Evolutionary conservation across 2,113 vertebrate species (phyloP).

Genomic region (Carollia perspicillata): DNA sequence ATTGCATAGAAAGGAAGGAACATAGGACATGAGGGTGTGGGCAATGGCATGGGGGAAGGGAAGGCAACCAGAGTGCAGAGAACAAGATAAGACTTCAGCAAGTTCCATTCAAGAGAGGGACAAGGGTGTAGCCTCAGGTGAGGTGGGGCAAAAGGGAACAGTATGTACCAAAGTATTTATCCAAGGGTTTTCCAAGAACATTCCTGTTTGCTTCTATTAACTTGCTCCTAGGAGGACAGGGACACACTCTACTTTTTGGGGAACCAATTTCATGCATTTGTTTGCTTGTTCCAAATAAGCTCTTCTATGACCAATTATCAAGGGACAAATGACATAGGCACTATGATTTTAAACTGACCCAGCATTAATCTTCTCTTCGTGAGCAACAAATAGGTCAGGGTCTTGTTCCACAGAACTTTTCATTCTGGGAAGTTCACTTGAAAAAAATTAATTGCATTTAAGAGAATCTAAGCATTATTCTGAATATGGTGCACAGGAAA

Average conservation of each 20-base stretch:
- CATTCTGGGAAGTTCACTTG: constrained; percentile 34
- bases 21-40: no score
- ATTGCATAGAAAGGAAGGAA: not conserved
- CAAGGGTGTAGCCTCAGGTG: not conserved
- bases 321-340: constrained; percentile 40
- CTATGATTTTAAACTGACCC: constrained; percentile 18
- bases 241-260: constrained; percentile 13
- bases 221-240: constrained; percentile 6
- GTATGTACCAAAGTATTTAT: constrained; percentile 17
- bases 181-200: constrained; percentile 52
- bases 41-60: not conserved
- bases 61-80: not conserved
- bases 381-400: not conserved
- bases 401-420: constrained; percentile 24
- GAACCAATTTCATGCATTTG: constrained; percentile 17
- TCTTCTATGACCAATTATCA: constrained; percentile 53
- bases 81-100: not conserved
- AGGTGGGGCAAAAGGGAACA: not conserved
- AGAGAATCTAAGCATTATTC: not conserved
- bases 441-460: not conserved
- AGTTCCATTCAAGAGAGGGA: not conserved
- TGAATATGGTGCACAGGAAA: not conserved
- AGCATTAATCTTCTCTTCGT: constrained; percentile 32
- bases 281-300: constrained; percentile 39
- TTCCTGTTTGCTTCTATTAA: constrained; percentile 36